phyloP scores from a whole-genome alignment of 2,113 vertebrate species.

The Stercorarius parasiticus region DNA sequence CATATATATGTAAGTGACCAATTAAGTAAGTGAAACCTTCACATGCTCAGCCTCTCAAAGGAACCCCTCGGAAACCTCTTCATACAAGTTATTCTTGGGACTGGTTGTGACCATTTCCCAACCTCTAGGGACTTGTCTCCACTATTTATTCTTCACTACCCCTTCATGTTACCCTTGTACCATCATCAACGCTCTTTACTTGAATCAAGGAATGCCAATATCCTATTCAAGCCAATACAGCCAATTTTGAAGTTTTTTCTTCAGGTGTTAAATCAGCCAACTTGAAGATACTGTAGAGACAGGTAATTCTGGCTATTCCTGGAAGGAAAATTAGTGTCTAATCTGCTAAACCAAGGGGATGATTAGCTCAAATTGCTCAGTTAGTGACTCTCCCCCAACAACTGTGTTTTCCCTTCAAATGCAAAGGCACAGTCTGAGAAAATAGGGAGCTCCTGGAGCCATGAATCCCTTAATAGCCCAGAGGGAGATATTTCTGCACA shows the following conservation, averaged over 20 bases:
- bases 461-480: not conserved
- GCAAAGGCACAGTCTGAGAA: not conserved
- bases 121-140: not conserved
- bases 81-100: not conserved
- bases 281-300: not conserved
- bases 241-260: not conserved
- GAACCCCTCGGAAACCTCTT: not conserved
- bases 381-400: not conserved
- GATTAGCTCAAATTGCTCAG: not conserved
- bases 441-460: not conserved
- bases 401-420: not conserved
- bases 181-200: rapidly evolving
- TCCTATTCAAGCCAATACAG: not conserved
- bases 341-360: not conserved
- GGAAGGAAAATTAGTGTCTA: not conserved
- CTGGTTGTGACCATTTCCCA: not conserved
- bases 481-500: not conserved
- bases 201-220: not conserved
- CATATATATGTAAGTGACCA: not conserved
- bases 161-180: not conserved
- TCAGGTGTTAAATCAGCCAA: not conserved
- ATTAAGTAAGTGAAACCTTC: not conserved
- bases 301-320: not conserved
- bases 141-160: not conserved
- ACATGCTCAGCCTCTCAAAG: not conserved